Conservation (phyloP, 2,113 vertebrate species). For the Pseudopipra pipra region DNA sequence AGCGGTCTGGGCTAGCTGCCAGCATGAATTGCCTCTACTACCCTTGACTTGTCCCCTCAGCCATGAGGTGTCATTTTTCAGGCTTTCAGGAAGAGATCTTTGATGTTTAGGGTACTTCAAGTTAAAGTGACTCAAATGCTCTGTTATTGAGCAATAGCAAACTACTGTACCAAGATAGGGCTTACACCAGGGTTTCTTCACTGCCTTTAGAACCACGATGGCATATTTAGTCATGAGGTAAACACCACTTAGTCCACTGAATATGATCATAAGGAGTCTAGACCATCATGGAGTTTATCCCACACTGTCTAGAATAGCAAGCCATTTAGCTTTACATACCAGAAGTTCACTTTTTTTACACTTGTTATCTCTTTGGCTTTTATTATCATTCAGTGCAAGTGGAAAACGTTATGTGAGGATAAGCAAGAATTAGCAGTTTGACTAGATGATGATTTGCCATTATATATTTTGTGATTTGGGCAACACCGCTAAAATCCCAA, state of each 20-base stretch:
- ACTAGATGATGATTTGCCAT: neutral
- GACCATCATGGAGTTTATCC: neutral
- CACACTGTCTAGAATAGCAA: neutral
- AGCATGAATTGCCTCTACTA: slow-evolving; percentile 16
- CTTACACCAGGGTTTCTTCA: neutral
- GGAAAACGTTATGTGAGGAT: neutral
- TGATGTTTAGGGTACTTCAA: neutral
- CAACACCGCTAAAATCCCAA: neutral
- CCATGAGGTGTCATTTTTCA: slow-evolving; percentile 39
- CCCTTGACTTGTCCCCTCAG: slow-evolving; percentile 14
- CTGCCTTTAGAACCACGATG: neutral
- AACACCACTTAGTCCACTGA: neutral
- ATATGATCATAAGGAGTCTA: neutral
- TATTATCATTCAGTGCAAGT: neutral
- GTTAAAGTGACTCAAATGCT: neutral
- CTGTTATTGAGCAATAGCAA: neutral
- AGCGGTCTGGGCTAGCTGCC: neutral
- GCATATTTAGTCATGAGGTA: neutral
- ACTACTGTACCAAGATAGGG: neutral
- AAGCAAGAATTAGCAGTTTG: neutral
- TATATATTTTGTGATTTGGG: neutral
- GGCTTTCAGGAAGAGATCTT: slow-evolving; percentile 25
- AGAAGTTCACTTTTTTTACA: neutral
- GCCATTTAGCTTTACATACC: neutral
- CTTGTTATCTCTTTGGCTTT: neutral